Conservation (phyloP, 2,113 vertebrate species). For the Mionectes macconnelli region DNA sequence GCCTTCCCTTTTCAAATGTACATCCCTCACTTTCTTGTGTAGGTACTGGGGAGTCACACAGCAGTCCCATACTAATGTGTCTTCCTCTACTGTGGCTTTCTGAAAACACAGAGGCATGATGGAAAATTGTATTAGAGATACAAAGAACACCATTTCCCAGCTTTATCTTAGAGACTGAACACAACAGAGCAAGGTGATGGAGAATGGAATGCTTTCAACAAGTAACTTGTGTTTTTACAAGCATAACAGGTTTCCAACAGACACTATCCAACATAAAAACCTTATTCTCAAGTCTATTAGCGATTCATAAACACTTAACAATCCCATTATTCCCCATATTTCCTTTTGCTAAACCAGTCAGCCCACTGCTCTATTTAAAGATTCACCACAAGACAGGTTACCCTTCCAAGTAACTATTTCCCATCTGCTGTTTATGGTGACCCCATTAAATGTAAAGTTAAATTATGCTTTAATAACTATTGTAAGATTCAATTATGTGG, state of each 20-base stretch:
- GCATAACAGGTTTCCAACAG: neutral
- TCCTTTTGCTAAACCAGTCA: neutral
- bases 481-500: accelerated
- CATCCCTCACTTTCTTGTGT: neutral
- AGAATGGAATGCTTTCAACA: neutral
- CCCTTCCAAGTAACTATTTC: neutral
- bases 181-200: neutral
- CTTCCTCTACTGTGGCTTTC: neutral
- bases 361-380: neutral
- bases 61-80: accelerated
- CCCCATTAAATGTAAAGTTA: neutral
- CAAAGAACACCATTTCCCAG: neutral
- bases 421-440: neutral
- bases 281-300: neutral
- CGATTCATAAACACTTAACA: neutral
- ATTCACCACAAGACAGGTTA: neutral
- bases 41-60: neutral
- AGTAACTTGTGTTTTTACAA: neutral
- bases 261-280: neutral
- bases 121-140: neutral
- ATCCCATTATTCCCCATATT: neutral
- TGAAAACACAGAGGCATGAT: neutral
- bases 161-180: neutral
- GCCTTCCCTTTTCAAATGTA: neutral
- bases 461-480: neutral